Base-by-base conservation (phyloP, 1,140 invertebrate genomes). In the Drosophila virilis region DNA sequence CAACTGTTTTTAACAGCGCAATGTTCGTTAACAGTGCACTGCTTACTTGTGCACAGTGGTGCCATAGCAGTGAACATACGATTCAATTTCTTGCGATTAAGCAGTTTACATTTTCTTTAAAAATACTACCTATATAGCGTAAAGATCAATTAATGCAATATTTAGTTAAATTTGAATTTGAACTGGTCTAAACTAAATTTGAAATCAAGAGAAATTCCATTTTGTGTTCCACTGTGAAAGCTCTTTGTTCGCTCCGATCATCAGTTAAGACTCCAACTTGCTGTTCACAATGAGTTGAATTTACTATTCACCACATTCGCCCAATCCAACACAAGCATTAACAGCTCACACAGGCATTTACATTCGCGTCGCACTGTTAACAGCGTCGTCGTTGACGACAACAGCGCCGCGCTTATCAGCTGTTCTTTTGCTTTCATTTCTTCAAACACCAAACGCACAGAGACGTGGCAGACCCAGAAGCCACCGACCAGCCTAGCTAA, bases 381-480 rank as follows among this genome's bases (percentile, higher is more conserved):
- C 17, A 15, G 2, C 37, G 65, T 32, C 28, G 15, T 22, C 15
- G 52, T 17, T 9, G 22, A 0, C 42, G 59, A 17, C 67, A 9
- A 40, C 59, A 17, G 37, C 22, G 38, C 32, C 46, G 32, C 43
- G 61, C 61, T 59, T 68, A 73, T 68, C 70, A 73, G 64, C 65
- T 69, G 71, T 61, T 68, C 52, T 52, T 54, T 68, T 73, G 74
- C 69, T 72, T 73, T 66, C 42, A 43, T 61, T 68, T 61, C 60
- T 57, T 57, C 62, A 82, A 60, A 75, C 58, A 61, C 35, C 52
- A 72, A 55, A 62, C 50, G 46, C 35, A 51, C 38, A 65, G 22
- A 70, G 61, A 58, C 42, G 68, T 57, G 69, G 61, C 69, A 72
- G 32, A 60, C 33, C 64, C 46, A 64, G 45, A 72, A 57, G 9